These are phyloP conservation scores for Torymus texanus DNA, from an alignment of 2,888 invertebrate genomes.

Conservation along the genomic window DNA sequence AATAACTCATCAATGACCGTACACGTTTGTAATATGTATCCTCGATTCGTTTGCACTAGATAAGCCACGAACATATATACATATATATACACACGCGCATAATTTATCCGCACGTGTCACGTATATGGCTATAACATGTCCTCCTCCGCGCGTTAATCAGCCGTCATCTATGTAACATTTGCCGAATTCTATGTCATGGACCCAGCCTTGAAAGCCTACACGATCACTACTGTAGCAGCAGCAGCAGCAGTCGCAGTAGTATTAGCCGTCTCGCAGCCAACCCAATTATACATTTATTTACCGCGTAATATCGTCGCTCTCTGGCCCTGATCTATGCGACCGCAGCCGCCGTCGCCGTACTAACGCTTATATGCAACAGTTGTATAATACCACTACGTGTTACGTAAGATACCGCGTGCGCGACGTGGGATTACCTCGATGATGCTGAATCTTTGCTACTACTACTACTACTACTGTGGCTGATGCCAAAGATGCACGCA, in stretches of 20 bases:
- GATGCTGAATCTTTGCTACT: background rate
- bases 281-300: constrained; percentile 70
- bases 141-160: no score
- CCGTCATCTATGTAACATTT: no score
- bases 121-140: no score
- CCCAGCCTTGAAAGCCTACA: constrained; percentile 67
- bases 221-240: constrained; percentile 55
- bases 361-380: constrained; percentile 62
- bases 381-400: constrained; percentile 63
- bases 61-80: no score
- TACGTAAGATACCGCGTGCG: constrained; percentile 59
- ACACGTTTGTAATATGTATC: no score
- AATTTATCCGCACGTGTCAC: no score
- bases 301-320: constrained; percentile 65
- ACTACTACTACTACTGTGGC: no score
- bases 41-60: no score
- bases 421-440: constrained; percentile 32
- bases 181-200: constrained; percentile 68
- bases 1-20: no score
- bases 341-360: constrained; percentile 52
- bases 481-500: constrained; percentile 27
- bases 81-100: no score
- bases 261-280: constrained; percentile 54
- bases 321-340: constrained; percentile 69
- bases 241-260: constrained; percentile 8